Evolutionary conservation across 2,888 invertebrate species (phyloP), one percentile per base, ranked within the genome.

Genomic region (Anthrax anthrax): DNA sequence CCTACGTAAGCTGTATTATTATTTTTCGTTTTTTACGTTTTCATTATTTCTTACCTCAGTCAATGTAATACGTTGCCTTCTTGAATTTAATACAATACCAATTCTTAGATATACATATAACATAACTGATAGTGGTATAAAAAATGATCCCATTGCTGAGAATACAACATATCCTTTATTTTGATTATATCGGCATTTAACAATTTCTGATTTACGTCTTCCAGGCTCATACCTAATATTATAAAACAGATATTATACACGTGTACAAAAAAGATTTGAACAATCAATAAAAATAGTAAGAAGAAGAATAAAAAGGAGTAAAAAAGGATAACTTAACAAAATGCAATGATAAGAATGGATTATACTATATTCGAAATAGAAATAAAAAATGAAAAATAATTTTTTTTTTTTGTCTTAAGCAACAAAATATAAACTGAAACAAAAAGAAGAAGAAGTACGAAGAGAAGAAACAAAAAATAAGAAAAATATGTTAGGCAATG

Each of bases 71-170:
- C 84, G 80, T 54, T 84, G 82, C 55, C 87, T 85, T 43, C 88
- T 70, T 52, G 81, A 76, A 3, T 85, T 84, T 32, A 88, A 80
- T 38, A 87, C 86, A 60, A 84, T 85, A 2, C 86, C 87, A 64
- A 96, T 89, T 62, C 84, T 77, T 14, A 86, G 81, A 67, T 96
- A 96, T n/a, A 95, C 89, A 61, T 90, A 88, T 34, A 95, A 75
- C 94, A 97, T 95, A 18, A 96, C 88, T 23, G 85, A 76, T 74
- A 95, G 86, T 0, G 96, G 96, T 27, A 95, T 76, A 70, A 92
- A 96, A 73, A 96, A 96, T 6, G 94, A 94, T 0, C 95, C 90
- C 78, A 90, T 85, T 13, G 95, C 95, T 0, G 94, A 94, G 63
- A 92, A 88, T 37, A 96, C 83, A 40, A 96, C 96, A 71, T 96